Evolutionary conservation across 2,797 vertebrate species (phyloP).

Genomic region (Xenentodon cancila): DNA sequence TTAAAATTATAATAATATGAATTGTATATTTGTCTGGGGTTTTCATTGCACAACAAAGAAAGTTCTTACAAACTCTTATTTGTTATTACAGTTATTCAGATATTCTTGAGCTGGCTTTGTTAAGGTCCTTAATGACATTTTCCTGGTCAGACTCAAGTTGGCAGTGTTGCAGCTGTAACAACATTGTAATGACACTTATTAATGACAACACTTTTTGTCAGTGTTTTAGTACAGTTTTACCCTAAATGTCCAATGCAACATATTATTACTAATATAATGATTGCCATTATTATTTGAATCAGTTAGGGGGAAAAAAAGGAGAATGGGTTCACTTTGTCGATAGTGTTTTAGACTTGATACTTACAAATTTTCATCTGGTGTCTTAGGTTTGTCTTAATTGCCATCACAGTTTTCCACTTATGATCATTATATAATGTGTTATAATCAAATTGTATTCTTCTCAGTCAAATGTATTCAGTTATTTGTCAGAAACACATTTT

Average conservation of each 20-base stretch:
- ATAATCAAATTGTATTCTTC: too few relatives aligned
- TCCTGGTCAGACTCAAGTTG: not conserved
- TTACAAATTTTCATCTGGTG: not conserved
- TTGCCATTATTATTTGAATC: not conserved
- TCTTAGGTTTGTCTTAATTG: too few relatives aligned
- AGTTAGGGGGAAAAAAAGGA: not conserved
- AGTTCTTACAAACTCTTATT: slow-evolving; percentile 2
- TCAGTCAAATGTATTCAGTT: too few relatives aligned
- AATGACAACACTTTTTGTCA: too few relatives aligned
- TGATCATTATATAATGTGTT: too few relatives aligned
- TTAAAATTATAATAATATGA: not conserved
- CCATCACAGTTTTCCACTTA: too few relatives aligned
- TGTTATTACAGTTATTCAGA: not conserved
- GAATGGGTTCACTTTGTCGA: slow-evolving; percentile 26
- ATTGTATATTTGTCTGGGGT: not conserved
- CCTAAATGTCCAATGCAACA: too few relatives aligned
- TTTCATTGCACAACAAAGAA: slow-evolving; percentile 3
- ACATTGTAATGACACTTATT: too few relatives aligned
- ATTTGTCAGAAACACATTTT: too few relatives aligned
- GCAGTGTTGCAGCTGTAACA: not conserved
- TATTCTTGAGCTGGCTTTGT: too few relatives aligned
- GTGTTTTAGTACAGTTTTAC: too few relatives aligned
- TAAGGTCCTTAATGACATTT: not conserved
- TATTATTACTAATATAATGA: not conserved
- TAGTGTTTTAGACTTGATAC: slow-evolving; percentile 38